phyloP scores from a whole-genome alignment of 1,140 invertebrate species.

The Papilio aristodemus region DNA sequence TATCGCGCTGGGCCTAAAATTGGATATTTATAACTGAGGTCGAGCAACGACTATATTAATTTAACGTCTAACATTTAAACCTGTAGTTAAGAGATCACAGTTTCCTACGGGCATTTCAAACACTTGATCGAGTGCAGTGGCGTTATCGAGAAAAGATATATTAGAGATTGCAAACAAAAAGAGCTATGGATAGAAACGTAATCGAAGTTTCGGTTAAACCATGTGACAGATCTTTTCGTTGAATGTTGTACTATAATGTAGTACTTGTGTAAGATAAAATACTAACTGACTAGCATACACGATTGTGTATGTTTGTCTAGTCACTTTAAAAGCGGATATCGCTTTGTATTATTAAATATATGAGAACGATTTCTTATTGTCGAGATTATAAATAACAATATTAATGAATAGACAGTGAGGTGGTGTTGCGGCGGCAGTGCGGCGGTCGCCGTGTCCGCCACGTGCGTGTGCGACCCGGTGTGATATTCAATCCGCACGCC shows the following conservation, averaged over 20 bases:
- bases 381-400: background rate
- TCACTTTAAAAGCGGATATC: too few species aligned
- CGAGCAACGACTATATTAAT: conserved; percentile 3
- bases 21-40: conserved; percentile 28
- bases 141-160: background rate
- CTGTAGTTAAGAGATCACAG: background rate
- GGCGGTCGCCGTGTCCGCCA: conserved; percentile 43
- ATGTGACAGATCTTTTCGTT: too few species aligned
- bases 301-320: too few species aligned
- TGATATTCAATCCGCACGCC: conserved; percentile 65
- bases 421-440: background rate
- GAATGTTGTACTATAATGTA: too few species aligned
- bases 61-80: conserved; percentile 4
- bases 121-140: background rate
- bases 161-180: too few species aligned
- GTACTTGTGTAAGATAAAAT: too few species aligned
- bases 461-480: conserved; percentile 65
- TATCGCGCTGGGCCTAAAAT: conserved; percentile 43
- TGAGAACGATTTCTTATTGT: background rate
- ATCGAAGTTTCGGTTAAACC: too few species aligned
- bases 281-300: too few species aligned
- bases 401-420: conserved; percentile 7
- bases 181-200: too few species aligned
- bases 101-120: background rate
- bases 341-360: background rate